phyloP scores from a whole-genome alignment of 1,140 invertebrate genomes.

The Drosophila lini region DNA sequence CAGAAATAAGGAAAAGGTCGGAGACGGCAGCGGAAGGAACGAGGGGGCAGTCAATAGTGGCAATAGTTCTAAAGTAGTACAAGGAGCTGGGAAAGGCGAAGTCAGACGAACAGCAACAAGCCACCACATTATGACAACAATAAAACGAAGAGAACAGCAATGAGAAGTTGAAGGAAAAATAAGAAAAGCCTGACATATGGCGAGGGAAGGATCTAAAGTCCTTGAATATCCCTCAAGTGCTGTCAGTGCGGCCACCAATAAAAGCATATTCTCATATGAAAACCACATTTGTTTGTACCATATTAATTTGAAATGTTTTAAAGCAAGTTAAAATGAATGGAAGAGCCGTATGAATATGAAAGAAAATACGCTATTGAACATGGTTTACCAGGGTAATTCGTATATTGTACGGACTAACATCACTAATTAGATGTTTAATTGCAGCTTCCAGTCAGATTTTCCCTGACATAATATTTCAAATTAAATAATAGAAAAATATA shows the following conservation, averaged over 20 bases:
- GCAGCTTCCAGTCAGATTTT: not conserved
- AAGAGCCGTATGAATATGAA: no score
- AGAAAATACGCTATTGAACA: no score
- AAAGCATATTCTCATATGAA: not conserved
- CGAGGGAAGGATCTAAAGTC: not conserved
- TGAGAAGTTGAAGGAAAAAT: constrained; percentile 32
- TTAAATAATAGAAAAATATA: not conserved
- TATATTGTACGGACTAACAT: not conserved
- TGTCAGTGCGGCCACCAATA: not conserved
- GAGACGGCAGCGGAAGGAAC: not conserved
- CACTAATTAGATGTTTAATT: not conserved
- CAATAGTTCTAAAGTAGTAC: constrained; percentile 56
- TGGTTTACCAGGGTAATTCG: no score
- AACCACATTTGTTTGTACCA: not conserved
- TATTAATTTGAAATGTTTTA: not conserved
- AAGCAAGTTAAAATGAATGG: not conserved
- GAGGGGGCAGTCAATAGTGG: constrained; percentile 45
- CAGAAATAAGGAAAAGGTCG: constrained; percentile 31
- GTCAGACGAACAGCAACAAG: constrained; percentile 52
- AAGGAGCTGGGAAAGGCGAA: constrained; percentile 18
- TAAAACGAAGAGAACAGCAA: constrained; percentile 61
- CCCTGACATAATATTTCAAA: not conserved
- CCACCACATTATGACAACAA: constrained; percentile 79
- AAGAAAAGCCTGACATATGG: constrained; percentile 7
- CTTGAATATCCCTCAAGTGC: not conserved